A percentile compares a stretch with the other conserved stretches of the same genome.
phyloP scores from a whole-genome alignment of 2,888 invertebrate genomes.

The Zygogramma bicolorata region DNA sequence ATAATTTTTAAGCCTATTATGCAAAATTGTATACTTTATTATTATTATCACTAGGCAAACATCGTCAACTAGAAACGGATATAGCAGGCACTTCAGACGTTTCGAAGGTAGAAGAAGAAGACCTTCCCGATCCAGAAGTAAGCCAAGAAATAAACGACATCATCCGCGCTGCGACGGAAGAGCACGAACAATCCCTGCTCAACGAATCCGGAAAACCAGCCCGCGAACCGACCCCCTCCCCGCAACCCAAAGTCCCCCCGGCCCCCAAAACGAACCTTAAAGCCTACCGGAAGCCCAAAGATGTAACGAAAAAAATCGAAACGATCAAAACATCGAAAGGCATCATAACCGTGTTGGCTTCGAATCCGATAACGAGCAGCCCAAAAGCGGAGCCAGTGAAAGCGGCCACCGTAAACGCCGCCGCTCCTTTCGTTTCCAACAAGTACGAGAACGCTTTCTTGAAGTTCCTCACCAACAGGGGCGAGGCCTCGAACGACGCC shows the following conservation, averaged over 20 bases:
- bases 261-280: constrained; percentile 39
- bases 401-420: constrained; percentile 5
- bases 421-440: not conserved
- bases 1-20: too few species aligned
- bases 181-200: constrained; percentile 58
- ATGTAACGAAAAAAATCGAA: constrained; percentile 49
- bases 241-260: not conserved
- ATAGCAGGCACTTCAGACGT: not conserved
- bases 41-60: constrained; percentile 40
- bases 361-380: constrained; percentile 37
- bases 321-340: constrained; percentile 56
- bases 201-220: constrained; percentile 21
- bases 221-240: not conserved
- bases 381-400: constrained; percentile 17
- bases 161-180: constrained; percentile 61
- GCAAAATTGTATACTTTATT: not conserved
- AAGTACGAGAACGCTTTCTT: constrained; percentile 53
- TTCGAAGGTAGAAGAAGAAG: constrained; percentile 15
- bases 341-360: constrained; percentile 51
- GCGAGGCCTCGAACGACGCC: not conserved
- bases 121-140: constrained; percentile 41
- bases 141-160: constrained; percentile 62
- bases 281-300: constrained; percentile 45
- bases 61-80: constrained; percentile 21
- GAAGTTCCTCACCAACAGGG: constrained; percentile 46